phyloP scores from a whole-genome alignment of 2,797 vertebrate species.

The Prunella strophiata region DNA sequence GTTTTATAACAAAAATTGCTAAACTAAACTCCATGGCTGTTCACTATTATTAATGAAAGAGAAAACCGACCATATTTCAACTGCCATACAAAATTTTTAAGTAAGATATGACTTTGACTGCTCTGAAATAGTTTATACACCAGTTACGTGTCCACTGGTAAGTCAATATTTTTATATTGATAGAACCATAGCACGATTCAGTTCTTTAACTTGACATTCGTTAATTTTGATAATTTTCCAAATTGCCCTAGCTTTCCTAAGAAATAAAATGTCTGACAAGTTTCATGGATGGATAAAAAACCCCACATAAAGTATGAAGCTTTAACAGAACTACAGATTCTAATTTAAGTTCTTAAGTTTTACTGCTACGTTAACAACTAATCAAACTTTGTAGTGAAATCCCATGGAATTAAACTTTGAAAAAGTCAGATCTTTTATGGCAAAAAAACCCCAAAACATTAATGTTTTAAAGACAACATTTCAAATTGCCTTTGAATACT shows the following conservation, averaged over 20 bases:
- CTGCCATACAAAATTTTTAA: accelerated
- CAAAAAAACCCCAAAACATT: not conserved
- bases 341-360: not conserved
- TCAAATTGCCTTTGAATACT: not conserved
- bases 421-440: not conserved
- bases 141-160: accelerated
- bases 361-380: not conserved
- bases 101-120: not conserved
- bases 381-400: not conserved
- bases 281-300: not conserved
- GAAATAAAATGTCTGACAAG: not conserved
- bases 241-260: not conserved
- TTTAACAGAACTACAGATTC: not conserved
- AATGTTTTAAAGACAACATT: not conserved
- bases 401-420: accelerated
- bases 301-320: accelerated
- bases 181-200: accelerated
- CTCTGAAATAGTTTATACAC: not conserved
- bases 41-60: not conserved
- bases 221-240: not conserved
- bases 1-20: not conserved
- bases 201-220: accelerated
- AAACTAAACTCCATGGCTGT: not conserved
- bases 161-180: not conserved
- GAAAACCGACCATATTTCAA: not conserved